Percentiles rank a stretch among this genome's conserved stretches.
phyloP scores from a whole-genome alignment of 2,888 invertebrate species.

The Bembecia ichneumoniformis region DNA sequence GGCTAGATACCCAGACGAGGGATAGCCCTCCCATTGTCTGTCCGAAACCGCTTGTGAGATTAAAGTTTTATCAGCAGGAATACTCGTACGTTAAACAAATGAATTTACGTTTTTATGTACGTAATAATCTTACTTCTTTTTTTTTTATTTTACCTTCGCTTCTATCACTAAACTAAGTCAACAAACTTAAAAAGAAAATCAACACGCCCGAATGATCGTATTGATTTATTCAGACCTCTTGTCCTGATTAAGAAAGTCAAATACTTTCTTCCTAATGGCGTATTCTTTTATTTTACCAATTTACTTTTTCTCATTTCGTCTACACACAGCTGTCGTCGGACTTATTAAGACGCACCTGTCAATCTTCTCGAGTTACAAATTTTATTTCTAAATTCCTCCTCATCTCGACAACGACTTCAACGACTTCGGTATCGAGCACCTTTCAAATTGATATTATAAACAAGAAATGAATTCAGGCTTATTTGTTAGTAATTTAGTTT shows the following conservation, averaged over 20 bases:
- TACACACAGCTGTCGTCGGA: constrained; percentile 53
- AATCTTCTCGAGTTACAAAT: constrained; percentile 54
- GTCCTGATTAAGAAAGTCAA: constrained; percentile 14
- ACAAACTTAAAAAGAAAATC: too few relatives aligned
- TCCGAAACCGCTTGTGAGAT: constrained; percentile 22
- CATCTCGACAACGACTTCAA: constrained; percentile 41
- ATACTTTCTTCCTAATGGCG: constrained; percentile 7
- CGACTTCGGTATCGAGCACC: constrained; percentile 41
- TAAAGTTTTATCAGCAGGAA: constrained; percentile 11
- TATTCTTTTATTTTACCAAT: constrained; percentile 42
- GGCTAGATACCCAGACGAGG: constrained; percentile 46
- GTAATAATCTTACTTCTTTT: too few relatives aligned
- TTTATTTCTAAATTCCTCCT: constrained; percentile 58
- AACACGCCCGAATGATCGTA: too few relatives aligned
- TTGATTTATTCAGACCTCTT: too few relatives aligned
- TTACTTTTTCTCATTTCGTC: constrained; percentile 65
- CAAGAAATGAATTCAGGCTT: too few relatives aligned
- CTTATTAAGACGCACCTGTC: constrained; percentile 73
- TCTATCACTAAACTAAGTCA: too few relatives aligned
- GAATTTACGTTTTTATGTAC: not conserved
- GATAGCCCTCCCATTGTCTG: constrained; percentile 46
- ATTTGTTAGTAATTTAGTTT: too few relatives aligned
- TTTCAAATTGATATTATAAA: constrained; percentile 4
- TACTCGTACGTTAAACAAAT: not conserved
- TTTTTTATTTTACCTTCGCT: too few relatives aligned